phyloP scores from a whole-genome alignment of 92 coral and sea anemone genomes.

The Porites rus region DNA sequence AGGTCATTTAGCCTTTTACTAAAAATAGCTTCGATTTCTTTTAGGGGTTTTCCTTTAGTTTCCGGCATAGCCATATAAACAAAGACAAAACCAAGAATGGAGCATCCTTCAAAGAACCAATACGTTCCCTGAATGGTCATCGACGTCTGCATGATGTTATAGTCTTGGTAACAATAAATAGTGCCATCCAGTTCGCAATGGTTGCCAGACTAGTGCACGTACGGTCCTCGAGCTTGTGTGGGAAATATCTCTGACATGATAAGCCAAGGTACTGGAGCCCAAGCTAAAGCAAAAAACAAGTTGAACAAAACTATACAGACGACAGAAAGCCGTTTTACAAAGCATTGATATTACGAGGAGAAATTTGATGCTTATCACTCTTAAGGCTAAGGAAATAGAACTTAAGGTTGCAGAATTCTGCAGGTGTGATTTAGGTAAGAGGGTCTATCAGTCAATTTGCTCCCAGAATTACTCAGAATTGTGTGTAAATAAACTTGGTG shows the following conservation, averaged over 20 bases:
- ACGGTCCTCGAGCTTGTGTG: conserved; percentile 73
- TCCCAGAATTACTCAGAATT: too few relatives aligned
- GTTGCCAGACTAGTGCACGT: conserved; percentile 73
- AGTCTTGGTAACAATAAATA: conserved; percentile 79
- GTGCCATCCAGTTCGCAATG: conserved; percentile 64
- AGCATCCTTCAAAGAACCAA: conserved; percentile 85
- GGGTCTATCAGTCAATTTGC: too few relatives aligned
- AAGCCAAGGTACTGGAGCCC: conserved; percentile 68
- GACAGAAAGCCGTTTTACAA: too few relatives aligned
- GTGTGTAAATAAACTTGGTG: too few relatives aligned
- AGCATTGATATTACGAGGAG: too few relatives aligned
- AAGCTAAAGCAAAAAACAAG: conserved; percentile 13
- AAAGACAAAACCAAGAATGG: conserved; percentile 68
- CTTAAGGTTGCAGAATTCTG: too few relatives aligned
- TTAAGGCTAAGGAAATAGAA: too few relatives aligned
- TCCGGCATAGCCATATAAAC: conserved; percentile 82
- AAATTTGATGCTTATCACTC: too few relatives aligned
- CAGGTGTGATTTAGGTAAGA: too few relatives aligned
- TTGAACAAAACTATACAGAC: conserved; percentile 13
- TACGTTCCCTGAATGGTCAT: conserved; percentile 69
- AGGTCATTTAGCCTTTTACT: not conserved
- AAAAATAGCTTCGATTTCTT: conserved; percentile 82
- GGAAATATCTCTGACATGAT: conserved; percentile 81
- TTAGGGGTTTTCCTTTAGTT: conserved; percentile 87
- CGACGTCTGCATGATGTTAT: conserved; percentile 41